A percentile compares a stretch with the other conserved stretches of the same genome.
Evolutionary conservation across 2,113 vertebrate genomes (phyloP).

Genomic region (Irena cyanogastra): DNA sequence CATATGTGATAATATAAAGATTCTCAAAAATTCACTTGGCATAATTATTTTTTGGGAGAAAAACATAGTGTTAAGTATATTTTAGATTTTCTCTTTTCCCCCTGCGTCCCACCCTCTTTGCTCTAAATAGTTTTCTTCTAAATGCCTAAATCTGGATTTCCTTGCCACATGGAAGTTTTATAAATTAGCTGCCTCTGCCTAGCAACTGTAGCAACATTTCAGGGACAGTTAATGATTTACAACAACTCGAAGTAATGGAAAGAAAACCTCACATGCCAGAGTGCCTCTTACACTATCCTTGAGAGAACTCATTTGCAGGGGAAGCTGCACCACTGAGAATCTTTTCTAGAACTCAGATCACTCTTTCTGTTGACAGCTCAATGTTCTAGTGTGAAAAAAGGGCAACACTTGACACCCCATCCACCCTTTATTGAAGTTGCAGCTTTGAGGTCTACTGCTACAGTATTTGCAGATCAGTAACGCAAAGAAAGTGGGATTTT

Average conservation of each 20-base stretch:
- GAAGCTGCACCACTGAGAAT: background rate
- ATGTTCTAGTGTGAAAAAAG: background rate
- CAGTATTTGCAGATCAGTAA: background rate
- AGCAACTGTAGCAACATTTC: constrained; percentile 17
- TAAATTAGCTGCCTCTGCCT: constrained; percentile 12
- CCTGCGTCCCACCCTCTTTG: background rate
- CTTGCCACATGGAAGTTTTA: background rate
- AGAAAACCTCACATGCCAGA: background rate
- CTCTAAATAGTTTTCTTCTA: background rate
- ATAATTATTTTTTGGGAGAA: background rate
- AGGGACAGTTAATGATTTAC: constrained; percentile 39
- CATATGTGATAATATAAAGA: background rate
- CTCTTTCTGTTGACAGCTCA: background rate
- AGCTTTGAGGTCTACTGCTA: background rate
- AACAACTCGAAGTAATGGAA: background rate
- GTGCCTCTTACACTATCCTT: background rate
- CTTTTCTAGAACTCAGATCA: background rate
- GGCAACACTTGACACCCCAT: background rate
- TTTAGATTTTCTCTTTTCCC: background rate
- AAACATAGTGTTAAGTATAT: background rate
- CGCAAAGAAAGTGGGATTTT: background rate
- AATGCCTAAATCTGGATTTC: background rate
- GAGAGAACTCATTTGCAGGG: constrained; percentile 2
- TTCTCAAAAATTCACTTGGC: background rate
- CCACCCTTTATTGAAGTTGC: background rate